phyloP scores from a whole-genome alignment of 2,113 vertebrate species.

The Poicephalus meyeri region DNA sequence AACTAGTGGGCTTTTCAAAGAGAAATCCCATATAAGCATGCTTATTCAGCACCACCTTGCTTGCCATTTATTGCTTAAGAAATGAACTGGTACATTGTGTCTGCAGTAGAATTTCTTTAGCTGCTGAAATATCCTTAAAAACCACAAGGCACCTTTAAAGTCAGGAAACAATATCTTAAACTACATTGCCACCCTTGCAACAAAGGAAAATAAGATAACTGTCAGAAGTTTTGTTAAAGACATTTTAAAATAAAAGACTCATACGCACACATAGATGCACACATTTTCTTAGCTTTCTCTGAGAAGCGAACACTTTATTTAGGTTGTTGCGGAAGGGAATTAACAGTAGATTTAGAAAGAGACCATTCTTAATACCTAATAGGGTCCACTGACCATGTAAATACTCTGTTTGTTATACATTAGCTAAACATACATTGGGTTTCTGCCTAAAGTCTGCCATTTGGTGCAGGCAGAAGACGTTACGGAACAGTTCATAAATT shows the following conservation, averaged over 20 bases:
- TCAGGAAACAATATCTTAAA: conserved; percentile 71
- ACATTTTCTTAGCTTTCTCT: not conserved
- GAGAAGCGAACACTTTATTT: conserved; percentile 47
- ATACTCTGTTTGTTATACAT: conserved; percentile 84
- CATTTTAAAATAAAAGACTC: conserved; percentile 45
- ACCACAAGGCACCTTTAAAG: conserved; percentile 61
- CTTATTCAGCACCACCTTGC: conserved; percentile 82
- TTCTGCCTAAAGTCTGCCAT: conserved; percentile 82
- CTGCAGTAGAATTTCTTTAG: conserved; percentile 59
- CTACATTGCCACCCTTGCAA: conserved; percentile 39
- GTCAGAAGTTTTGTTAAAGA: conserved; percentile 71
- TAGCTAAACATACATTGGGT: conserved; percentile 82
- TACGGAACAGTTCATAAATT: conserved; percentile 84
- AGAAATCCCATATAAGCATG: conserved; percentile 81
- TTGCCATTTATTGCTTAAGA: conserved; percentile 79
- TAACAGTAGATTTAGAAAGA: conserved; percentile 74
- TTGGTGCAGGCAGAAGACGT: conserved; percentile 81
- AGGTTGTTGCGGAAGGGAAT: conserved; percentile 66
- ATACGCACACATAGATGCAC: not conserved
- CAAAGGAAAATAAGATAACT: conserved; percentile 63
- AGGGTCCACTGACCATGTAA: conserved; percentile 77
- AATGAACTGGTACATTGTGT: conserved; percentile 71
- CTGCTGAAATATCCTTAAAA: conserved; percentile 66
- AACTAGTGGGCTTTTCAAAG: conserved; percentile 80
- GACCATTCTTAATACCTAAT: conserved; percentile 73